phyloP scores from a whole-genome alignment of 2,113 vertebrate species.

The Podilymbus podiceps region DNA sequence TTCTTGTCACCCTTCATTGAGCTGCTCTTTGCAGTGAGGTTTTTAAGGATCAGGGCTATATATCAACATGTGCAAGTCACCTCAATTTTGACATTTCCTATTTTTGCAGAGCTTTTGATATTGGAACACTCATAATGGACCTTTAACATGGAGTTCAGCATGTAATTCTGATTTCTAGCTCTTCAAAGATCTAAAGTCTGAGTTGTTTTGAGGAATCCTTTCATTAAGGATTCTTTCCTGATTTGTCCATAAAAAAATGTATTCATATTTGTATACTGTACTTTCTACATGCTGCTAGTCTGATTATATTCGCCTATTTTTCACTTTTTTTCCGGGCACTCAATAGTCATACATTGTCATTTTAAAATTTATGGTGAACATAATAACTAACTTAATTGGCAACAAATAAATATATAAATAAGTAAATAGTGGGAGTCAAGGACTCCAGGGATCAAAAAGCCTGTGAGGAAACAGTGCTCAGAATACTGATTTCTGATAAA shows the following conservation, averaged over 20 bases:
- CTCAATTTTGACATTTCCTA: neutral
- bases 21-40: neutral
- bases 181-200: neutral
- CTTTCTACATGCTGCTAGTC: neutral
- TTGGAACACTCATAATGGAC: neutral
- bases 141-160: neutral
- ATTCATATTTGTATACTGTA: neutral
- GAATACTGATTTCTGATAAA: neutral
- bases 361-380: neutral
- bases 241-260: neutral
- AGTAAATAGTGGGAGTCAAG: neutral
- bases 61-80: neutral
- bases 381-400: neutral
- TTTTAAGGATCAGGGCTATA: neutral
- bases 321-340: neutral
- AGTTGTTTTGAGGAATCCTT: neutral
- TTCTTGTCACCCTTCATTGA: neutral
- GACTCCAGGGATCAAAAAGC: neutral
- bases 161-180: conserved; percentile 1
- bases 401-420: neutral
- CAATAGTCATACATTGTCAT: neutral
- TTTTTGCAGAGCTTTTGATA: conserved; percentile 10
- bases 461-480: neutral
- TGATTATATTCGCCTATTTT: neutral
- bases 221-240: neutral